phyloP scores from a whole-genome alignment of 2,113 vertebrate genomes.

The Psammodynastes pulverulentus region DNA sequence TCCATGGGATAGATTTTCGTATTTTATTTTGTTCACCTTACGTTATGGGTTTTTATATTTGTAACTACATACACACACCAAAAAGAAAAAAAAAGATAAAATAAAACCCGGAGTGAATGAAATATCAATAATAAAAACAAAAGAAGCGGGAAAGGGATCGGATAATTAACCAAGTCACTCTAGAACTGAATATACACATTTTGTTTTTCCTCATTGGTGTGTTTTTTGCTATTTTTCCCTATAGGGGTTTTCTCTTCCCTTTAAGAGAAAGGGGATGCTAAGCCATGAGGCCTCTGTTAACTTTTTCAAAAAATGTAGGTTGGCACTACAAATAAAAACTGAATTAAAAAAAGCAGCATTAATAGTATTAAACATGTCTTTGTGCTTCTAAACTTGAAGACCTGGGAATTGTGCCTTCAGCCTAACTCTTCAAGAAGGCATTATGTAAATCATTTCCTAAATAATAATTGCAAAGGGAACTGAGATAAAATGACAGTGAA shows the following conservation, averaged over 20 bases:
- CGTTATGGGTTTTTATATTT: not conserved
- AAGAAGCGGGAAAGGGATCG: not conserved
- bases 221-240: not conserved
- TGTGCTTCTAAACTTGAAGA: not conserved
- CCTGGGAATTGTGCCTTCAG: not conserved
- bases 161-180: not conserved
- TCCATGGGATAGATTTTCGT: not conserved
- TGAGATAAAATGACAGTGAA: not conserved
- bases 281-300: not conserved
- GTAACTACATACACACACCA: not conserved
- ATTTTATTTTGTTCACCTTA: not conserved
- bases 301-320: not conserved
- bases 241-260: not conserved
- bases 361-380: too few species aligned
- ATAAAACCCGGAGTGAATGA: not conserved
- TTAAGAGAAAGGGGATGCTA: not conserved
- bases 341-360: not conserved
- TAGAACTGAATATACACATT: not conserved
- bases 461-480: not conserved
- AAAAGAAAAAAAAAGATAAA: not conserved
- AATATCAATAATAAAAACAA: not conserved
- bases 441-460: not conserved
- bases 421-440: not conserved
- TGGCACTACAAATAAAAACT: not conserved
- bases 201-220: not conserved